Percentiles rank a stretch among this genome's conserved stretches.
Evolutionary conservation across 2,888 invertebrate genomes (phyloP).

Genomic region (Baronia brevicornis): DNA sequence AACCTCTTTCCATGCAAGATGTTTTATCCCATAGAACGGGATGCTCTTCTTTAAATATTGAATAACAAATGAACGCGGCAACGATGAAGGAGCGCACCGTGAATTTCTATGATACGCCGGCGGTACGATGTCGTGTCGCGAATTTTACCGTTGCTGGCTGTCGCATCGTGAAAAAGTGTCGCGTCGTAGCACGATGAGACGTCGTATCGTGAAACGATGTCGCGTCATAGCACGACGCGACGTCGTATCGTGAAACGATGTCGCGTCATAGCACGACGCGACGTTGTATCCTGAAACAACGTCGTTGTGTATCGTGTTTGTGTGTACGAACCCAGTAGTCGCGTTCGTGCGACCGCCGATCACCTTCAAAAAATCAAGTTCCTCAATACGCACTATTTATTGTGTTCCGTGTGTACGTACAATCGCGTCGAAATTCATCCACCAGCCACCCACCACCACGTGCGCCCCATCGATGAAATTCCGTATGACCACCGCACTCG

Average conservation of each 20-base stretch:
- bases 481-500: conserved; percentile 44
- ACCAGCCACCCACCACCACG: background rate
- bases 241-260: background rate
- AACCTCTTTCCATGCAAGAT: too few relatives aligned
- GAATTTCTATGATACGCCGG: too few relatives aligned
- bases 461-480: conserved; percentile 31
- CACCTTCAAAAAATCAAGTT: conserved; percentile 31
- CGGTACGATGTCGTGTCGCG: too few relatives aligned
- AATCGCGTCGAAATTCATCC: conserved; percentile 11
- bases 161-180: too few relatives aligned
- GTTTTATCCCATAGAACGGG: too few relatives aligned
- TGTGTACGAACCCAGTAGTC: too few relatives aligned
- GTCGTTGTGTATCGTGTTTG: too few relatives aligned
- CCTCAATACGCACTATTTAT: conserved; percentile 44
- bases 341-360: background rate
- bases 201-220: background rate
- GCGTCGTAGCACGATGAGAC: too few relatives aligned
- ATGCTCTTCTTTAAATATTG: too few relatives aligned
- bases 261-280: background rate
- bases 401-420: conserved; percentile 25
- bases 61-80: too few relatives aligned
- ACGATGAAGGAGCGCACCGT: too few relatives aligned
- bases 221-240: background rate
- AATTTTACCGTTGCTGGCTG: too few relatives aligned
- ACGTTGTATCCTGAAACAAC: background rate